phyloP scores from a whole-genome alignment of 2,113 vertebrate species.

The Chloropsis hardwickii region DNA sequence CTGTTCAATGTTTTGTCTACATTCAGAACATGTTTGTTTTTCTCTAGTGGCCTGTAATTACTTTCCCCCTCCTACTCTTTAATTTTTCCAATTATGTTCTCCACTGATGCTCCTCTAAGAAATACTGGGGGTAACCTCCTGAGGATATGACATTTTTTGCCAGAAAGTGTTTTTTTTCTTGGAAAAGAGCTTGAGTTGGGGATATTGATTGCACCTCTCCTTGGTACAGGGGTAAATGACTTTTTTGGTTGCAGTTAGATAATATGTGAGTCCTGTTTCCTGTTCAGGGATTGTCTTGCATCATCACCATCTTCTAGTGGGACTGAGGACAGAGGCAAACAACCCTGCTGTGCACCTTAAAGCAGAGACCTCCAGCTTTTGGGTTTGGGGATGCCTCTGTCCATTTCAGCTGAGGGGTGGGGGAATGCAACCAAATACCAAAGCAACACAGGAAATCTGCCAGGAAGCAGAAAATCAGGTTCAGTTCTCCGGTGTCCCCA shows the following conservation, averaged over 20 bases:
- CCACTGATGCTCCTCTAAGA: background rate
- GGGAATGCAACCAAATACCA: background rate
- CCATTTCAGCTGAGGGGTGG: background rate
- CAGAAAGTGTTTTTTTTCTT: background rate
- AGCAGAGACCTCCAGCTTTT: background rate
- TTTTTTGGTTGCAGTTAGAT: background rate
- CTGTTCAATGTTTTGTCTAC: conserved; percentile 45
- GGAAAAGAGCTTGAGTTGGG: background rate
- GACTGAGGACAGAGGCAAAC: background rate
- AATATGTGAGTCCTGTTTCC: background rate
- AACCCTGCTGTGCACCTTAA: background rate
- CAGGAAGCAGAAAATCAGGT: background rate
- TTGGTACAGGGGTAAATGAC: background rate
- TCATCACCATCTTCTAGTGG: fast-evolving
- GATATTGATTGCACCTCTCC: background rate
- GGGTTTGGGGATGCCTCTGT: background rate
- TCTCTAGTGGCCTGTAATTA: conserved; percentile 16
- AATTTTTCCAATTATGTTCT: background rate
- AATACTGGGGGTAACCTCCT: background rate
- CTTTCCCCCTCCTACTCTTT: background rate
- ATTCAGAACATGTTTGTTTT: conserved; percentile 37
- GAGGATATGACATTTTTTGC: background rate
- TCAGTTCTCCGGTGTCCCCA: background rate
- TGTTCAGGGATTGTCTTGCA: background rate
- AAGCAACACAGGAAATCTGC: background rate